Percentiles rank a stretch among this genome's conserved stretches.
Evolutionary conservation across 2,888 invertebrate genomes (phyloP).

Genomic region (Dynastes grantii): DNA sequence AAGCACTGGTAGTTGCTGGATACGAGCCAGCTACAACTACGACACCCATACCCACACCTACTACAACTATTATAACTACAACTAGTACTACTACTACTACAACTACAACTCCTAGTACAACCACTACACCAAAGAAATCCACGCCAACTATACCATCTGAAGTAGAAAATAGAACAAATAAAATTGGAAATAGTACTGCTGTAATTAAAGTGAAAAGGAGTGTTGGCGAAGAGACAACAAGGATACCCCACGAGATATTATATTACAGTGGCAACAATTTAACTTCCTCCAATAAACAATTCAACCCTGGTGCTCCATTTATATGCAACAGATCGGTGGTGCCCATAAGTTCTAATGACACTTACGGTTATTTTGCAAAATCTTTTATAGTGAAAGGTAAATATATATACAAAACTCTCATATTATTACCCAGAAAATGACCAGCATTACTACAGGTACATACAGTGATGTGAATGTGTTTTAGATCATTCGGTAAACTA

Average conservation of each 20-base stretch:
- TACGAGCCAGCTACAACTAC: slow-evolving; percentile 75
- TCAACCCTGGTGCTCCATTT: slow-evolving; percentile 67
- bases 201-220: slow-evolving; percentile 54
- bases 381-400: slow-evolving; percentile 81
- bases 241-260: slow-evolving; percentile 55
- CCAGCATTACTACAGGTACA: too few relatives aligned
- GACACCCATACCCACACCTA: slow-evolving; percentile 65
- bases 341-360: slow-evolving; percentile 77
- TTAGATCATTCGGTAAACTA: too few relatives aligned
- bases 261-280: slow-evolving; percentile 64
- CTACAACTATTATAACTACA: slow-evolving; percentile 61
- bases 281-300: slow-evolving; percentile 61
- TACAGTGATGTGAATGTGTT: too few relatives aligned
- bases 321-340: slow-evolving; percentile 77
- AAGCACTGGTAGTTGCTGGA: slow-evolving; percentile 82
- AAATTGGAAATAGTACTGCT: background rate
- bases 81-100: slow-evolving; percentile 56
- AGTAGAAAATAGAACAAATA: slow-evolving; percentile 35
- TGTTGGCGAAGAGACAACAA: slow-evolving; percentile 45
- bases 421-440: background rate
- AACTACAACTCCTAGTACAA: slow-evolving; percentile 54
- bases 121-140: slow-evolving; percentile 53
- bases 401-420: slow-evolving; percentile 50
- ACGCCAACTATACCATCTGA: slow-evolving; percentile 48
- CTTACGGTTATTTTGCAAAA: slow-evolving; percentile 82